Base-by-base conservation (phyloP, 2,113 vertebrate genomes). In the Carollia perspicillata region DNA sequence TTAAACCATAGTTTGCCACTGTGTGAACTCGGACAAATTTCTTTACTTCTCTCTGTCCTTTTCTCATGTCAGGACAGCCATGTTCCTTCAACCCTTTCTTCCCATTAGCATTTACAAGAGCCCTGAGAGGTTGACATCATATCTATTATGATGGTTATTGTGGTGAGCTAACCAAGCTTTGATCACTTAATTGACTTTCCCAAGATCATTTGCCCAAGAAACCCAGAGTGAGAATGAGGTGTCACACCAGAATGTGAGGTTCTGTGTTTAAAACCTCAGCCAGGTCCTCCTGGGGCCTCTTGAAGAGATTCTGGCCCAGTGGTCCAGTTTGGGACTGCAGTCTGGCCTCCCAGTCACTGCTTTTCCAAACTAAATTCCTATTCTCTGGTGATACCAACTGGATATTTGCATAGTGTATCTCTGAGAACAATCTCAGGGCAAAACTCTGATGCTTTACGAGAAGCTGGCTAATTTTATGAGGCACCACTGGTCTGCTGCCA, bases 381-480 rank as follows among this genome's bases (percentile, higher is more conserved):
- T 30, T 88, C 84, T 81, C 33, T 68, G 44, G 72, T 85, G 55
- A 94, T 83, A 81, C 68, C 68, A 75, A 69, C 49, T 65, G 63
- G 35, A n/a, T 95, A 94, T 97, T 97, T 97, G 95, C 96, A 94
- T 95, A 96, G 33, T 47, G 5, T 97, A 96, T 97, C 96, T 96
- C 79, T 5, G 49, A 96, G 95, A 92, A 96, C 89, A 84, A 97
- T 97, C 97, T 97, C 44, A 51, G 84, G 87, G 16, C 33, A 35
- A 84, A 95, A 81, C 93, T 37, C 78, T 83, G 37, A 58, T 8
- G 22, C 74, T 92, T 97, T 95, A 97, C 93, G 78, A 96, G 93
- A 95, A 69, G 42, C 42, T 93, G 44, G 63, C 68, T 94, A 88
- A 89, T 90, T 90, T 40, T 51, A 74, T 9, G 84, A 81, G 77